These are phyloP conservation scores for Andrena chrysosceles DNA, from an alignment of 2,888 invertebrate species.

Conservation along the genomic window DNA sequence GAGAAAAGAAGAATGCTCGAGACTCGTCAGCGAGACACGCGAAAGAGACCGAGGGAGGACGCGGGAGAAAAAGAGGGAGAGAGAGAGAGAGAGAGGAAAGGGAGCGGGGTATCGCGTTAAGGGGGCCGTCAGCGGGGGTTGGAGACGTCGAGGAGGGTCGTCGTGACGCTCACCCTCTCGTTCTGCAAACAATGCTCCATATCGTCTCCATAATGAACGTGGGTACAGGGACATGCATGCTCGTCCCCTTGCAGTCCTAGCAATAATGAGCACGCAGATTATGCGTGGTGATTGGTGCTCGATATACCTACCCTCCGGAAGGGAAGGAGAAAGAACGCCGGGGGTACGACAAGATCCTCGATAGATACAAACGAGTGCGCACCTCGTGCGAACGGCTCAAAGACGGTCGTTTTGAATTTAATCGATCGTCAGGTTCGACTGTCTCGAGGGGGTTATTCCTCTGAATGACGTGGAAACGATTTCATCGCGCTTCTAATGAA, in stretches of 20 bases:
- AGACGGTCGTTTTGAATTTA: conserved; percentile 60
- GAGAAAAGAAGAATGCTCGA: conserved; percentile 69
- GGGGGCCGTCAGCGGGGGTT: conserved; percentile 63
- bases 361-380: conserved; percentile 73
- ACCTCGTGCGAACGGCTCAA: conserved; percentile 11
- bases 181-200: conserved; percentile 84
- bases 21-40: conserved; percentile 68
- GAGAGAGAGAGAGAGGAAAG: conserved; percentile 25
- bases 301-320: conserved; percentile 77
- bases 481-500: too few species aligned
- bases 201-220: conserved; percentile 84
- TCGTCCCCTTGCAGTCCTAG: conserved; percentile 80
- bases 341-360: conserved; percentile 70
- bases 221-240: conserved; percentile 71
- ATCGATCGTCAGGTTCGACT: conserved; percentile 34
- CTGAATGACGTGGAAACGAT: not conserved
- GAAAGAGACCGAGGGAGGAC: conserved; percentile 53
- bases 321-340: conserved; percentile 69
- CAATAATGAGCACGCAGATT: conserved; percentile 85
- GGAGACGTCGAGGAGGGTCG: conserved; percentile 67
- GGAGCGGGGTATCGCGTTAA: conserved; percentile 74
- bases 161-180: conserved; percentile 80
- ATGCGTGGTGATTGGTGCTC: conserved; percentile 84
- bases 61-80: conserved; percentile 28
- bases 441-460: too few species aligned